Base-by-base conservation (phyloP, 2,888 invertebrate species). In the Unio pictorum region DNA sequence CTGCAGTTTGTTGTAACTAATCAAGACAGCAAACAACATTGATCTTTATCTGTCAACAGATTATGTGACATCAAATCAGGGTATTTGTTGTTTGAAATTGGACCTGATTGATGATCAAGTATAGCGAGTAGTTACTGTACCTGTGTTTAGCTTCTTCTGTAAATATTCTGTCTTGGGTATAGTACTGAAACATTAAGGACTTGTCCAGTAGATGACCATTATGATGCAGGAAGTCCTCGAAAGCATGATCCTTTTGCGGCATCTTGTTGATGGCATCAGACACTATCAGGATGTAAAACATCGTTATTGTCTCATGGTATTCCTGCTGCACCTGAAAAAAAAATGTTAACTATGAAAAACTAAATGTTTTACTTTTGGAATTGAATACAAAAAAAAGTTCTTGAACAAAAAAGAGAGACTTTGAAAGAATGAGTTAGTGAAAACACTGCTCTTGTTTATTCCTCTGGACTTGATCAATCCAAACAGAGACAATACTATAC, bases 251-350 rank as follows among this genome's bases (percentile, higher is more conserved):
- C 15, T 55, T 6, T 11, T 66, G 65, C 18, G 61, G 66, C n/a
- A 73, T 72, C 26, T 73, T 76, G 60, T 75, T 69, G 7, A 88
- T 73, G 45, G 87, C 88, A 67, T 83, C 81, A 7, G 81, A 76
- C 4, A 89, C 83, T 66, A 86, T 72, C 69, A 86, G 81, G 63
- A 86, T 86, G 77, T 86, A 89, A 72, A 88, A 89, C 80, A 81
- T 83, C 4, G 89, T 89, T 67, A 89, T 85, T 8, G 89, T 89
- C 71, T 89, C 89, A 73, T 87, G 84, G 75, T 87, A 89, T 7
- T 86, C 87, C n/a, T 81, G 80, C 63, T 83, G 81, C 8, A 86
- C 80, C 86, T 86, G 78, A 67, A 83, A 71, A 45, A 17, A 58
- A 26, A 69, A 56, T 65, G 28, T 11, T 26, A 61, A 30, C 23